Percentiles rank a stretch among this genome's conserved stretches.
phyloP scores from a whole-genome alignment of 64 coral and sea anemone species.

The Montipora efflorescens region DNA sequence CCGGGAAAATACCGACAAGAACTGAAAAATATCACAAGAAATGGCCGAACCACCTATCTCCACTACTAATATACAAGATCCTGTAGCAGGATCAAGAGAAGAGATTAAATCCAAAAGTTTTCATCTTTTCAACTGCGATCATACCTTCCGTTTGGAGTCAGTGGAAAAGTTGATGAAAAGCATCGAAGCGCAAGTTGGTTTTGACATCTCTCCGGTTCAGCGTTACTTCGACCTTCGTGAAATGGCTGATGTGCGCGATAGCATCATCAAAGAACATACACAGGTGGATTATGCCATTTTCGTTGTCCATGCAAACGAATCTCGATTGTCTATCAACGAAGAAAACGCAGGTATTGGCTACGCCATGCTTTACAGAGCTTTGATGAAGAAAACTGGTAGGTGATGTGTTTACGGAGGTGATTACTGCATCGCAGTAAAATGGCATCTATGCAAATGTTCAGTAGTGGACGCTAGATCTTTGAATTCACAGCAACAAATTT shows the following conservation, averaged over 20 bases:
- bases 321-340: constrained; percentile 72
- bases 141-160: constrained; percentile 46
- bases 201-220: constrained; percentile 7
- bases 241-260: constrained; percentile 43
- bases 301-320: constrained; percentile 88
- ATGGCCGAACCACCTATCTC: neutral
- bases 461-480: neutral
- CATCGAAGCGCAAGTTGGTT: neutral
- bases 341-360: constrained; percentile 75
- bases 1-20: neutral
- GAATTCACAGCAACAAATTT: neutral
- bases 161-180: constrained; percentile 33
- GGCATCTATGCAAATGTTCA: neutral
- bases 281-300: constrained; percentile 67
- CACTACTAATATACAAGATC: neutral
- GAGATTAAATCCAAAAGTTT: neutral
- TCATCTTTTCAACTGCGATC: constrained; percentile 87
- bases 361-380: constrained; percentile 69
- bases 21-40: neutral
- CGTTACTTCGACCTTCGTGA: constrained; percentile 61
- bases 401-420: too few relatives aligned
- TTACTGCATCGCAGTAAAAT: neutral
- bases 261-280: neutral
- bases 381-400: constrained; percentile 67
- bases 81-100: neutral